Conservation (phyloP, 2,888 invertebrate species). For the Oligia fasciuncula region DNA sequence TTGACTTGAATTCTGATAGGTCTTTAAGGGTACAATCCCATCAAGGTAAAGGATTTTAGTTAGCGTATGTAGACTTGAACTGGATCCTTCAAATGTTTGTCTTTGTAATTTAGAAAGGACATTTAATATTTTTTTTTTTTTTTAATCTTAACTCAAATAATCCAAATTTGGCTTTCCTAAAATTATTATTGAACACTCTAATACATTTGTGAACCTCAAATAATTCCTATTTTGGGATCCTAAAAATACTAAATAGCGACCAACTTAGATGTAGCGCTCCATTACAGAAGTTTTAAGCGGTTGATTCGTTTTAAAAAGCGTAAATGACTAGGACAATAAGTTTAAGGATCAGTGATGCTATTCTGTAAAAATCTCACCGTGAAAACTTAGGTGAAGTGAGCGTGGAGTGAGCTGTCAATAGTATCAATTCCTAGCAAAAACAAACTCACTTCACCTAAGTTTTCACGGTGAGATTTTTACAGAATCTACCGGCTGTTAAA, state of each 20-base stretch:
- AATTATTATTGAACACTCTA: background rate
- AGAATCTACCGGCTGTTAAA: too few species aligned
- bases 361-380: too few species aligned
- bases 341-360: background rate
- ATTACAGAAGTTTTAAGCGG: background rate
- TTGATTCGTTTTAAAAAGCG: background rate
- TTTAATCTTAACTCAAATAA: background rate
- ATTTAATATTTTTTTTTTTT: too few species aligned
- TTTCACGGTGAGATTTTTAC: too few species aligned
- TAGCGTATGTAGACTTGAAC: background rate
- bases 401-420: too few species aligned
- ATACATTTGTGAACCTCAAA: background rate
- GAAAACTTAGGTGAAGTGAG: too few species aligned
- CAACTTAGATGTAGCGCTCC: background rate
- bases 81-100: background rate
- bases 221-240: background rate
- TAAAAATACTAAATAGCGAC: background rate
- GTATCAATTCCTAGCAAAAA: too few species aligned
- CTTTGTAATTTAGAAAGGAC: background rate
- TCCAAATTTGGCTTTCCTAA: background rate
- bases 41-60: background rate
- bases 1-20: conserved; percentile 49
- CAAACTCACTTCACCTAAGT: too few species aligned
- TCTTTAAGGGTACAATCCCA: conserved; percentile 1
- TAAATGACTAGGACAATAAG: background rate